These are phyloP conservation scores for Lampris megalopsis DNA, from an alignment of 2,113 vertebrate genomes.

Conservation along the genomic window DNA sequence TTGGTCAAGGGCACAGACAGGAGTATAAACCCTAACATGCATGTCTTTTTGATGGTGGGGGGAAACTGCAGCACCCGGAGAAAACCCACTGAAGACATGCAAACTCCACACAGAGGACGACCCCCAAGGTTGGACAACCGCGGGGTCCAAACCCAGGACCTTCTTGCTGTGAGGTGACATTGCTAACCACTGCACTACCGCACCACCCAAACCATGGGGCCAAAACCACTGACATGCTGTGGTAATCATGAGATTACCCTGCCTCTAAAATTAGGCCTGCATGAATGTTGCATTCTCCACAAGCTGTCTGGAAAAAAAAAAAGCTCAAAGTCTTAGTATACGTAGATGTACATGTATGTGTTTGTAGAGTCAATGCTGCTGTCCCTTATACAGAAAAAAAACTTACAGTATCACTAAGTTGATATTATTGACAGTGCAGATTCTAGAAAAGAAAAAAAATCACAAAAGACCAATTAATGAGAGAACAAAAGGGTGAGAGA, in stretches of 20 bases:
- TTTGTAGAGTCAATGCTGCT: background rate
- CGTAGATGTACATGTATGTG: constrained; percentile 17
- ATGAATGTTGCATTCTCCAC: constrained; percentile 55
- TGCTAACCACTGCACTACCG: too few species aligned
- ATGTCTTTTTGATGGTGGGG: too few species aligned
- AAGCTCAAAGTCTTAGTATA: constrained; percentile 15
- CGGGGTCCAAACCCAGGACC: too few species aligned
- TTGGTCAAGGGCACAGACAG: too few species aligned
- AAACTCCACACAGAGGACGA: too few species aligned
- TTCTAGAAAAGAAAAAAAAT: constrained; percentile 16
- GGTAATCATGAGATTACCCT: constrained; percentile 67
- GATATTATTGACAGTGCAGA: constrained; percentile 5
- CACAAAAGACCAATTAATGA: background rate
- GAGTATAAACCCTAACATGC: too few species aligned
- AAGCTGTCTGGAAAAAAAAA: constrained; percentile 50
- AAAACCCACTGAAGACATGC: too few species aligned
- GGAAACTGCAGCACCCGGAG: too few species aligned
- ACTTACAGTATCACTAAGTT: constrained; percentile 5
- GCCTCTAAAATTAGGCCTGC: constrained; percentile 64
- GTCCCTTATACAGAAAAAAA: constrained; percentile 2
- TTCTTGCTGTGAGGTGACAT: too few species aligned
- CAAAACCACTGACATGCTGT: constrained; percentile 59
- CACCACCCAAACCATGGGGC: constrained; percentile 13
- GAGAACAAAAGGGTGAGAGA: background rate
- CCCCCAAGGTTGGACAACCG: too few species aligned